phyloP scores from a whole-genome alignment of 1,140 invertebrate species.

The Calosoma granatense region DNA sequence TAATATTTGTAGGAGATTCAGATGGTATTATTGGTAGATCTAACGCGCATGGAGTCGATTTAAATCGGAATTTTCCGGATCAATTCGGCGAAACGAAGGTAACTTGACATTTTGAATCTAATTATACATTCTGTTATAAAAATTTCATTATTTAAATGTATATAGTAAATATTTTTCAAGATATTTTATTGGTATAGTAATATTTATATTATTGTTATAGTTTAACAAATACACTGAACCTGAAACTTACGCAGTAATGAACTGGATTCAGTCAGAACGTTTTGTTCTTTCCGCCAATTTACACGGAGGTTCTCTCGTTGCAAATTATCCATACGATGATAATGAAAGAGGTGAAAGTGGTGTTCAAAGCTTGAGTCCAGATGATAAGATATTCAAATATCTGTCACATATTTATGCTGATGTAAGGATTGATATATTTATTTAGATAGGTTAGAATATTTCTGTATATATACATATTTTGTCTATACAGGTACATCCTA shows the following conservation, averaged over 20 bases:
- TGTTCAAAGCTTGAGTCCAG: conserved; percentile 55
- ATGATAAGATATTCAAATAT: conserved; percentile 75
- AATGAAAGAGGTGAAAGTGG: conserved; percentile 31
- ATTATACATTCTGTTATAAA: conserved; percentile 1
- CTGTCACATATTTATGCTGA: conserved; percentile 75
- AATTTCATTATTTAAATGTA: conserved; percentile 7
- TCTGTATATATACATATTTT: conserved; percentile 10
- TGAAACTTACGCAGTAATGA: conserved; percentile 85
- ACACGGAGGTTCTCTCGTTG: conserved; percentile 87
- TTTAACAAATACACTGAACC: conserved; percentile 58
- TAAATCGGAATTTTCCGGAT: conserved; percentile 97
- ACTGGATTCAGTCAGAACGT: conserved; percentile 75
- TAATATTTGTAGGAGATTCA: conserved; percentile 47
- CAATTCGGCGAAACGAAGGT: conserved; percentile 62
- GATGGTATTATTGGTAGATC: conserved; percentile 55
- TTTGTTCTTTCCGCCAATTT: conserved; percentile 96
- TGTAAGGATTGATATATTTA: conserved; percentile 41
- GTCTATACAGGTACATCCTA: conserved; percentile 55
- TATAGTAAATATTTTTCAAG: too few species aligned
- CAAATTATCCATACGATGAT: conserved; percentile 90
- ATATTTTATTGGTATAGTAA: neutral
- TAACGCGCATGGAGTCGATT: conserved; percentile 77
- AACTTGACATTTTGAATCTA: conserved; percentile 21
- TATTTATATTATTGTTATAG: conserved; percentile 32
- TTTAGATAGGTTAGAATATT: neutral